These are phyloP conservation scores for Agrypnia vestita DNA, from an alignment of 1,140 invertebrate genomes.

Conservation along the genomic window DNA sequence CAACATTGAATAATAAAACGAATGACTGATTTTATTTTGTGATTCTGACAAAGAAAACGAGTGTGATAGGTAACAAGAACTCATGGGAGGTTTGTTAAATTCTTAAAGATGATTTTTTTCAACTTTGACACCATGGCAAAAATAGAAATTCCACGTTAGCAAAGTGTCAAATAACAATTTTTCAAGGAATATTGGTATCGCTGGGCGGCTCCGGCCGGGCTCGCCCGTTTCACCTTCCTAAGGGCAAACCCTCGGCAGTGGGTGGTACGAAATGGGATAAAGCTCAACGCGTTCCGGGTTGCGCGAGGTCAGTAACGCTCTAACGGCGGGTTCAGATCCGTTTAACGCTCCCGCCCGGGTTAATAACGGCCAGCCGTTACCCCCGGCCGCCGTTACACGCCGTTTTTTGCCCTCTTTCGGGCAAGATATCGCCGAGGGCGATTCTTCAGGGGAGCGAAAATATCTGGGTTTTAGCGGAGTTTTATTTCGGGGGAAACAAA, in stretches of 20 bases:
- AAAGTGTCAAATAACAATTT: too few species aligned
- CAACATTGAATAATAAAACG: too few species aligned
- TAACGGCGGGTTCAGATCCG: constrained; percentile 44
- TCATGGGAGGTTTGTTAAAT: too few species aligned
- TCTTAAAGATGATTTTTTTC: too few species aligned
- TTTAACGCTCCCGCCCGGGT: constrained; percentile 44
- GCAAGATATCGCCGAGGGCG: constrained; percentile 36
- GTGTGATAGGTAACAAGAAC: too few species aligned
- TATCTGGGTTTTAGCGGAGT: constrained; percentile 3
- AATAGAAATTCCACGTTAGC: too few species aligned
- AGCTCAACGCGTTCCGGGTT: constrained; percentile 55
- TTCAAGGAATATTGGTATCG: too few species aligned
- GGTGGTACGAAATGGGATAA: constrained; percentile 28
- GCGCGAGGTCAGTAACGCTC: constrained; percentile 51
- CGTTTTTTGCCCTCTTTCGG: constrained; percentile 34
- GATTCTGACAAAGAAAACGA: too few species aligned
- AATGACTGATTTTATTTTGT: too few species aligned
- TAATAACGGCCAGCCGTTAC: constrained; percentile 53
- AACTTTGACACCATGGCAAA: too few species aligned
- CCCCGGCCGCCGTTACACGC: not conserved
- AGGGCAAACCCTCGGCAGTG: constrained; percentile 24
- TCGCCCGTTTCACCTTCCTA: constrained; percentile 34
- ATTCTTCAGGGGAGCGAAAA: constrained; percentile 15
- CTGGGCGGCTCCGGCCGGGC: not conserved
- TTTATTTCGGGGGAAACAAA: constrained; percentile 1